phyloP scores from a whole-genome alignment of 2,113 vertebrate genomes.

The Sphyrna mokarran region DNA sequence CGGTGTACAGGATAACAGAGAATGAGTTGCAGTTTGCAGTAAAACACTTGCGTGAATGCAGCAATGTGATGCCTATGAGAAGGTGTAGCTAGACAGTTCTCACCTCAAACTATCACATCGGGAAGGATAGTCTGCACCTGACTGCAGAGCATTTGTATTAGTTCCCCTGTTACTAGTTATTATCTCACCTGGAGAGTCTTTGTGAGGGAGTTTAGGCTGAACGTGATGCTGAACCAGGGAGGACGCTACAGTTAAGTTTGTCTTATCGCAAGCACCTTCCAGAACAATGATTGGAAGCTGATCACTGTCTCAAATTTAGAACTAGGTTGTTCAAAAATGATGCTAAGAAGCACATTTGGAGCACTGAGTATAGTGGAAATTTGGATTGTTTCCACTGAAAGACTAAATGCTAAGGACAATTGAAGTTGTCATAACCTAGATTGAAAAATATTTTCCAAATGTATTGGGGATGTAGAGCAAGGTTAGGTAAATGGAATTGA shows the following conservation, averaged over 20 bases:
- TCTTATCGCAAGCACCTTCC: background rate
- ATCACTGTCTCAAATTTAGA: background rate
- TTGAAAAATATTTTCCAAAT: background rate
- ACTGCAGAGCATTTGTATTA: background rate
- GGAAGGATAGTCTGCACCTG: background rate
- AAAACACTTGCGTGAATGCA: background rate
- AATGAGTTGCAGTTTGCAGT: background rate
- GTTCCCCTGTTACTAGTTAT: background rate
- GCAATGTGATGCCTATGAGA: background rate
- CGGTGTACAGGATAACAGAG: background rate
- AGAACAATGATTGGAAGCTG: background rate
- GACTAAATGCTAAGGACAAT: background rate
- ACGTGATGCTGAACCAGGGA: background rate
- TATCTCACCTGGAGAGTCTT: background rate
- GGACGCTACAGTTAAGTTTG: background rate
- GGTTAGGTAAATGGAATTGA: background rate
- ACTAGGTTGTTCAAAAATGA: background rate
- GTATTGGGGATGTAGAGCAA: background rate
- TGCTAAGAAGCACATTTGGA: background rate
- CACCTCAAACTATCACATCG: background rate
- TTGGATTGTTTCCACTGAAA: background rate
- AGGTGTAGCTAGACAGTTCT: background rate
- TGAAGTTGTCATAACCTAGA: background rate
- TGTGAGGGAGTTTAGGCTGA: background rate
- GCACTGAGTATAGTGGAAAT: background rate